Evolutionary conservation across 2,113 vertebrate genomes (phyloP).

Genomic region (Platichthys stellatus): DNA sequence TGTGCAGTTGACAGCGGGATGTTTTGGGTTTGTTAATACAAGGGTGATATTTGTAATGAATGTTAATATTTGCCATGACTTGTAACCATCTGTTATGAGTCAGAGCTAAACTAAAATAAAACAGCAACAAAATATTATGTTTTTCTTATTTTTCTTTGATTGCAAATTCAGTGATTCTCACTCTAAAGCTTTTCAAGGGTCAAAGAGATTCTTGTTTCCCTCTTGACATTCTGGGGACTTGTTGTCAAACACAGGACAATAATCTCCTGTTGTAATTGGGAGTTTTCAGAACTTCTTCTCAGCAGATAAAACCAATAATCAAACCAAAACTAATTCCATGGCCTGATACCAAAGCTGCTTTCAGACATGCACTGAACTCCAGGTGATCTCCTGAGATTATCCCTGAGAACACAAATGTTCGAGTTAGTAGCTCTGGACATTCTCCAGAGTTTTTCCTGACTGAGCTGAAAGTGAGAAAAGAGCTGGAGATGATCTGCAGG

Average conservation of each 20-base stretch:
- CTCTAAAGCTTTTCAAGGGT: neutral
- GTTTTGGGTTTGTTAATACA: neutral
- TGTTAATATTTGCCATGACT: neutral
- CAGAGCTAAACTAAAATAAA: neutral
- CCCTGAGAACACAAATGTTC: too few species aligned
- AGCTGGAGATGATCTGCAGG: too few species aligned
- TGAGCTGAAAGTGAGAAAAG: too few species aligned
- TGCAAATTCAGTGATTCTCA: neutral
- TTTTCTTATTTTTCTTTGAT: neutral
- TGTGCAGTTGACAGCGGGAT: neutral
- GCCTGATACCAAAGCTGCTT: neutral
- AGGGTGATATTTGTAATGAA: neutral
- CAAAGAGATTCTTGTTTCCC: neutral
- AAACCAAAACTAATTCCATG: too few species aligned
- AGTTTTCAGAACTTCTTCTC: neutral
- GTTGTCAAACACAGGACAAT: constrained; percentile 13
- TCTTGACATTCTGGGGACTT: constrained; percentile 17
- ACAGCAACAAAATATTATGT: neutral
- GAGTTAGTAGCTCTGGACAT: too few species aligned
- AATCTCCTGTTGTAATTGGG: neutral
- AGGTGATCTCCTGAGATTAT: neutral
- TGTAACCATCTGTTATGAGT: neutral
- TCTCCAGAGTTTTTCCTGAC: too few species aligned
- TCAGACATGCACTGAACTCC: neutral
- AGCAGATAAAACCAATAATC: too few species aligned